These are phyloP conservation scores for Plutella xylostella DNA, from an alignment of 2,888 invertebrate genomes.

Conservation along the genomic window DNA sequence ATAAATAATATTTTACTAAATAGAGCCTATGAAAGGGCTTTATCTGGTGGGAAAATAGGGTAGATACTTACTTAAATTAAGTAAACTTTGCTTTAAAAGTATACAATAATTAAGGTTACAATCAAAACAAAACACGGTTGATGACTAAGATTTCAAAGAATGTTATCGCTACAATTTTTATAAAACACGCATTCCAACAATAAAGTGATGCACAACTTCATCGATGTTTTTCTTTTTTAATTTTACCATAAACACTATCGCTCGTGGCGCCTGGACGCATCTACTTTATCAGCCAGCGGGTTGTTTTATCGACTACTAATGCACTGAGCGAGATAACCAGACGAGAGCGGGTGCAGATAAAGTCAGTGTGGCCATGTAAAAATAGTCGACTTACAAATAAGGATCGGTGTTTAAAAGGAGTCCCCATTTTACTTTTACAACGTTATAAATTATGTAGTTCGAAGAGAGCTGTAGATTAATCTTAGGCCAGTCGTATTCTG, in stretches of 20 bases:
- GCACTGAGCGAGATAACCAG: constrained; percentile 58
- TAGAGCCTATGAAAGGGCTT: constrained; percentile 48
- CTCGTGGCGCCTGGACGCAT: constrained; percentile 65
- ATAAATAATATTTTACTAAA: constrained; percentile 56
- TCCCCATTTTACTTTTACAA: constrained; percentile 2
- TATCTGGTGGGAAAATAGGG: constrained; percentile 48
- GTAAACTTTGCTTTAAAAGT: not conserved
- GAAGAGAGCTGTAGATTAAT: too few species aligned
- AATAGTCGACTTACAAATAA: constrained; percentile 47
- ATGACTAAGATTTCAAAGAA: not conserved
- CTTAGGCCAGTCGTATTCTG: too few species aligned
- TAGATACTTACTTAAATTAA: not conserved
- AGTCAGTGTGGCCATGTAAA: constrained; percentile 66
- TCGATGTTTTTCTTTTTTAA: constrained; percentile 54
- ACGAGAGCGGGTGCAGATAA: constrained; percentile 67
- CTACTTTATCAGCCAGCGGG: constrained; percentile 49
- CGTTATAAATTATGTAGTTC: not conserved
- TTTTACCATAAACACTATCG: constrained; percentile 57
- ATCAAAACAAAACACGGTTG: not conserved
- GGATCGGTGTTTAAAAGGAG: constrained; percentile 3
- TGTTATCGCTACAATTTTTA: not conserved
- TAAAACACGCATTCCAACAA: constrained; percentile 3
- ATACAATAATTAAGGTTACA: not conserved
- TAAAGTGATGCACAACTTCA: constrained; percentile 30
- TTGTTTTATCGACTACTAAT: constrained; percentile 64